Base-by-base conservation (phyloP, 2,888 invertebrate genomes). In the Sarcophaga subvicina region DNA sequence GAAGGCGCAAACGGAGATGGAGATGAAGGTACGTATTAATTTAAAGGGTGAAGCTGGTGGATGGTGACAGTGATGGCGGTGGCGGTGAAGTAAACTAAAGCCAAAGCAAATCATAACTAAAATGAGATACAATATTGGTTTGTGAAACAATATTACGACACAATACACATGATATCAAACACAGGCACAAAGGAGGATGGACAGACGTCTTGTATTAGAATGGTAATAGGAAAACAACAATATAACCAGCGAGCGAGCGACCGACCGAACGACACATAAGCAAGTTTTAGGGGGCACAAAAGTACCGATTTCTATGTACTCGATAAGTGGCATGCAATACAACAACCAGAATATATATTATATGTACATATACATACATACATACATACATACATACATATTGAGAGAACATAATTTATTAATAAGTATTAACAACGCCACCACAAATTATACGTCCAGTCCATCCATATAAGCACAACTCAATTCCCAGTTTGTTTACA, bases 211-310 rank as follows among this genome's bases (percentile, higher is more conserved):
- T 37, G 37, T 62, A 69, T 73, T 73, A 79, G 73, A 79, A 73
- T 73, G 78, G 69, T 67, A 83, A 78, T 72, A 72, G 72, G 66
- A 78, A 78, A 83, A 77, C 67, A 83, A 78, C 47, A 37, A 62
- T 69, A 63, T 78, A 67, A 67, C 66, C 12, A 54, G 25, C 17
- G 17, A 54, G 37, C 37, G 8, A 37, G 37, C 37, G 37, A 37
- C 6, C 22, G 1, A 22, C 22, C 22, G 8, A 37, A 1, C 8
- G 37, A 37, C 6, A 37, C 8, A 37, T 37, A 37, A 10, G 8
- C 37, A 37, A 37, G 37, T 37, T 37, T 54, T 14, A 1, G 14
- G 12, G 17, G 14, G 54, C 14, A 54, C 54, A 54, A 17, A 54
- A 10, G 12, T 17, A 54, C 37, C 37, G 37, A 37, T 54, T 14